Conservation (phyloP, 2,888 invertebrate species). For the Dryobotodes eremita region DNA sequence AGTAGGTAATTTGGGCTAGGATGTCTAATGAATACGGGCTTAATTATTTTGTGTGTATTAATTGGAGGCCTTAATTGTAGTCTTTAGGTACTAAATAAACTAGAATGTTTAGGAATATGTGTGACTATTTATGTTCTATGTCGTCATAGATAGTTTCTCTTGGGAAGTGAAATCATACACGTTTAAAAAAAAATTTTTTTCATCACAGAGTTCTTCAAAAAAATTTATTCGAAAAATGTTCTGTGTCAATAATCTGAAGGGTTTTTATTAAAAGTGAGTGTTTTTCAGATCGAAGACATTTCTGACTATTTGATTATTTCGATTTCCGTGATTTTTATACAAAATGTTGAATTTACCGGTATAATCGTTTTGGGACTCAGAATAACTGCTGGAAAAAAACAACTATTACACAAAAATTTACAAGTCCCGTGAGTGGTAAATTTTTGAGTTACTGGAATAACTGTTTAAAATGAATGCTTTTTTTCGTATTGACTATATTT, state of each 20-base stretch:
- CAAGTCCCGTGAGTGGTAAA: neutral
- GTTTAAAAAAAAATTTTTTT: neutral
- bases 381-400: neutral
- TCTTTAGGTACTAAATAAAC: conserved; percentile 6
- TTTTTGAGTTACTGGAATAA: neutral
- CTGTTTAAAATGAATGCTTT: too few relatives aligned
- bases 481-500: too few relatives aligned
- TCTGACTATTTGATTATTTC: neutral
- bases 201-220: neutral
- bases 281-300: neutral
- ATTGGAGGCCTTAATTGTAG: conserved; percentile 41
- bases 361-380: too few relatives aligned
- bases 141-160: neutral
- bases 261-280: neutral
- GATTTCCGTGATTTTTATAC: neutral
- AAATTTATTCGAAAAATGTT: neutral
- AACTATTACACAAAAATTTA: neutral
- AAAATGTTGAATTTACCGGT: neutral
- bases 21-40: conserved; percentile 62
- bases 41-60: conserved; percentile 54
- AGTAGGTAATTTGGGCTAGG: conserved; percentile 54
- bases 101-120: neutral
- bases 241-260: neutral
- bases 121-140: neutral
- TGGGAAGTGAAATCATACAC: too few relatives aligned